phyloP scores from a whole-genome alignment of 2,797 vertebrate species.

The Valencia hispanica region DNA sequence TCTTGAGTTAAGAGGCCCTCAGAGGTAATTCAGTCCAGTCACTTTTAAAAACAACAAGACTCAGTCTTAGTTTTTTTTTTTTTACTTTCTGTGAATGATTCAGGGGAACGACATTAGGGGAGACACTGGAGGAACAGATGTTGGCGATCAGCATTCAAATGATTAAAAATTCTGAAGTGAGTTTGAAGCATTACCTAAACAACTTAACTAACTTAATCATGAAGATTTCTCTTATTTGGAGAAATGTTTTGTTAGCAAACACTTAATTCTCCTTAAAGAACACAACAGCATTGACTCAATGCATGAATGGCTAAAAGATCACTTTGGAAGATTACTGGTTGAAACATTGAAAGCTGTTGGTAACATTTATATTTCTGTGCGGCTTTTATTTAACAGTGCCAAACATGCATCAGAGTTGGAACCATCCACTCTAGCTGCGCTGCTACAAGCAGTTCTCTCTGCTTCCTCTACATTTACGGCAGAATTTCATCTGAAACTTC shows the following conservation, averaged over 20 bases:
- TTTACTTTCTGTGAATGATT: neutral
- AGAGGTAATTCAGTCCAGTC: constrained; percentile 44
- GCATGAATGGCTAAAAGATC: neutral
- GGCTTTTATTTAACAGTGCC: too few species aligned
- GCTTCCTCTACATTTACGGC: neutral
- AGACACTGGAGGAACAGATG: neutral
- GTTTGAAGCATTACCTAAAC: neutral
- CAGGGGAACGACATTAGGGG: neutral
- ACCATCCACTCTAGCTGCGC: neutral
- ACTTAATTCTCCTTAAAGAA: neutral
- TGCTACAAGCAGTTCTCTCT: neutral
- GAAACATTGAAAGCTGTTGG: neutral
- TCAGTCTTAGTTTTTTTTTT: neutral
- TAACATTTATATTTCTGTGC: neutral
- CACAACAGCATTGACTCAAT: neutral
- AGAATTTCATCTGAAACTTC: neutral
- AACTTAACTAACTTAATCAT: neutral
- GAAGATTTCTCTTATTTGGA: neutral
- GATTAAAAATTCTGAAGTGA: neutral
- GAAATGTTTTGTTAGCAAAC: neutral
- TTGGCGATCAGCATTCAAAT: neutral
- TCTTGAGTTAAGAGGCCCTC: constrained; percentile 48
- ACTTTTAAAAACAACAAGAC: constrained; percentile 22
- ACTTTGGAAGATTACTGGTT: neutral
- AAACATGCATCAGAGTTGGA: neutral